These are phyloP conservation scores for Bombus affinis DNA, from an alignment of 1,140 invertebrate genomes.

Conservation along the genomic window DNA sequence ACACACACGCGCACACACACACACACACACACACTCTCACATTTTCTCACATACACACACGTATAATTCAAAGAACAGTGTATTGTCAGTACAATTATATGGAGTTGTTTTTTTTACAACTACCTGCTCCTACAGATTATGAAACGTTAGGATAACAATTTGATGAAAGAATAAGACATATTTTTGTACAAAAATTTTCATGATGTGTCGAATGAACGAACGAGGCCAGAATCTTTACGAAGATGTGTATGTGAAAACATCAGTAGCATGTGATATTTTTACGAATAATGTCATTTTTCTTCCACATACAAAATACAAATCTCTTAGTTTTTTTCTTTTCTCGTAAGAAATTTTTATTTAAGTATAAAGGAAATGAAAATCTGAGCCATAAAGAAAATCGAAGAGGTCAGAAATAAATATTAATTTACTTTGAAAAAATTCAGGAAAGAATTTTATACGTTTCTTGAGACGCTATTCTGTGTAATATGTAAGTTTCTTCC, in stretches of 20 bases:
- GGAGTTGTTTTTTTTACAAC: constrained; percentile 11
- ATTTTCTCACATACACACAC: neutral
- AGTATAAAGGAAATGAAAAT: neutral
- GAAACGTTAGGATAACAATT: constrained; percentile 5
- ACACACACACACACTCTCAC: no score
- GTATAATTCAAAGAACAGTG: neutral
- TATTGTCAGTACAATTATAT: neutral
- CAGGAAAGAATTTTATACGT: neutral
- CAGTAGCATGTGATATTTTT: constrained; percentile 28
- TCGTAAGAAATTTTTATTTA: neutral
- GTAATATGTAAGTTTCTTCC: no score
- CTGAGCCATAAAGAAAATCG: neutral
- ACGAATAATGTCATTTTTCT: neutral
- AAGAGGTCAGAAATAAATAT: neutral
- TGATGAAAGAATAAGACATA: constrained; percentile 25
- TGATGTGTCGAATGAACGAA: neutral
- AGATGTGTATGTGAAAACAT: neutral
- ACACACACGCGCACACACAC: neutral
- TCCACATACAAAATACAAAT: neutral
- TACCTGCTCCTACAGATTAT: neutral
- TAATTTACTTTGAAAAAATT: neutral
- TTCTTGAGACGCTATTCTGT: neutral
- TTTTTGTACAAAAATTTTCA: constrained; percentile 46
- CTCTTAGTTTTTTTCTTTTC: neutral
- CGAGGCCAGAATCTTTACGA: neutral